phyloP scores from a whole-genome alignment of 2,888 invertebrate species.

The Adelphocoris suturalis region DNA sequence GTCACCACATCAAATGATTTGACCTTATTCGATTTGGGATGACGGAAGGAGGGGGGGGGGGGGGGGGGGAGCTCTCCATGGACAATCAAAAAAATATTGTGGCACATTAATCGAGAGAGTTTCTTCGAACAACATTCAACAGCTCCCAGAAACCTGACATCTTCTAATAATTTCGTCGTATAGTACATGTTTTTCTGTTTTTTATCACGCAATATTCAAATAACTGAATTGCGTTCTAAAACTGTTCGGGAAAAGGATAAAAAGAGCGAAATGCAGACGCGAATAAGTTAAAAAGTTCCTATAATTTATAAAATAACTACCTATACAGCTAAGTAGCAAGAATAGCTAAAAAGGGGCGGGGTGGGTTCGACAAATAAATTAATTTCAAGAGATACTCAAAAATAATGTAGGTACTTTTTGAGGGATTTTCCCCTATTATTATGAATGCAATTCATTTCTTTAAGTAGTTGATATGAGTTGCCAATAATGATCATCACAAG shows the following conservation, averaged over 20 bases:
- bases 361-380: not conserved
- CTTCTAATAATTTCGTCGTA: slow-evolving; percentile 15
- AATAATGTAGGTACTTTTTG: too few species aligned
- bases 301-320: slow-evolving; percentile 11
- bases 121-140: slow-evolving; percentile 22
- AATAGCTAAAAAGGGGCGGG: not conserved
- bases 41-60: not conserved
- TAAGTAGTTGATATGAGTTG: not conserved
- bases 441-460: not conserved
- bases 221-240: not conserved
- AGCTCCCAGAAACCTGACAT: slow-evolving; percentile 38
- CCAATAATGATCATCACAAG: not conserved
- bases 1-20: not conserved
- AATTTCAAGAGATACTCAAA: not conserved
- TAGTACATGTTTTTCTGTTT: not conserved
- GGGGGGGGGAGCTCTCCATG: not conserved
- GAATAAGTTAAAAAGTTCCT: slow-evolving; percentile 27
- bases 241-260: not conserved
- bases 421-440: too few species aligned
- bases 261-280: slow-evolving; percentile 27
- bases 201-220: not conserved
- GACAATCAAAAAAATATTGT: slow-evolving; percentile 23
- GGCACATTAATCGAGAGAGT: slow-evolving; percentile 23
- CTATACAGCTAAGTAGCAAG: slow-evolving; percentile 14
- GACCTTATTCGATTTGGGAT: slow-evolving; percentile 17